Evolutionary conservation across 2,113 vertebrate species (phyloP).

Genomic region (Murina feae): DNA sequence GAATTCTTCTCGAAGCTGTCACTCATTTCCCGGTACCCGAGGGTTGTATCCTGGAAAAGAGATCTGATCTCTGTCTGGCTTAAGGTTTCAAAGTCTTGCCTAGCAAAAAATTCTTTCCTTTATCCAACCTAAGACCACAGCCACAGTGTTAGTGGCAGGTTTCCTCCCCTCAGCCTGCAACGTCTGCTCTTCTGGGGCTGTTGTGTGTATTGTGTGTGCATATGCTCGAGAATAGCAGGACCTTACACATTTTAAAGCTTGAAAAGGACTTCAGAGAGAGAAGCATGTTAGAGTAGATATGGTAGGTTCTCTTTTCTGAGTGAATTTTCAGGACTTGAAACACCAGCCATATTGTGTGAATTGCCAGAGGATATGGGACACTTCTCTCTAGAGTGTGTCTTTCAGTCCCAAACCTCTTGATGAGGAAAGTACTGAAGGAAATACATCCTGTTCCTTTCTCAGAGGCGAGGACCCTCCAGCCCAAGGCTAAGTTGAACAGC

Average conservation of each 20-base stretch:
- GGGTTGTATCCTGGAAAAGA: background rate
- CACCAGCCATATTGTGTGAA: background rate
- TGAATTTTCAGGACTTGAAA: slow-evolving; percentile 12
- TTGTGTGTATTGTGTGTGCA: background rate
- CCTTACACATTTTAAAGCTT: background rate
- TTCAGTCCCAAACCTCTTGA: background rate
- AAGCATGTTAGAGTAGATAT: background rate
- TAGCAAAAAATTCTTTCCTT: background rate
- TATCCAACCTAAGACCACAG: background rate
- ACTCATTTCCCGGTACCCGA: background rate
- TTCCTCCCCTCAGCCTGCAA: background rate
- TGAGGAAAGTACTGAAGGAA: background rate
- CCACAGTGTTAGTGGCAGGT: background rate
- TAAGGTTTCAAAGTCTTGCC: background rate
- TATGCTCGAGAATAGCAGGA: slow-evolving; percentile 8
- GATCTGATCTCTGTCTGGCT: background rate
- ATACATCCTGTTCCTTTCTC: background rate
- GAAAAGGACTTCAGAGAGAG: slow-evolving; percentile 33
- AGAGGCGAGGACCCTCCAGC: background rate
- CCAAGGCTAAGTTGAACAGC: background rate
- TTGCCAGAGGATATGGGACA: background rate
- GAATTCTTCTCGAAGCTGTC: background rate
- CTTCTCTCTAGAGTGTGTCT: background rate
- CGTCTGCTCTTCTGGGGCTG: background rate
- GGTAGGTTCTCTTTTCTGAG: background rate